Percentiles rank a stretch among this genome's conserved stretches.
Evolutionary conservation across 2,797 vertebrate species (phyloP).

Genomic region (Neosilurus mollespiculum): DNA sequence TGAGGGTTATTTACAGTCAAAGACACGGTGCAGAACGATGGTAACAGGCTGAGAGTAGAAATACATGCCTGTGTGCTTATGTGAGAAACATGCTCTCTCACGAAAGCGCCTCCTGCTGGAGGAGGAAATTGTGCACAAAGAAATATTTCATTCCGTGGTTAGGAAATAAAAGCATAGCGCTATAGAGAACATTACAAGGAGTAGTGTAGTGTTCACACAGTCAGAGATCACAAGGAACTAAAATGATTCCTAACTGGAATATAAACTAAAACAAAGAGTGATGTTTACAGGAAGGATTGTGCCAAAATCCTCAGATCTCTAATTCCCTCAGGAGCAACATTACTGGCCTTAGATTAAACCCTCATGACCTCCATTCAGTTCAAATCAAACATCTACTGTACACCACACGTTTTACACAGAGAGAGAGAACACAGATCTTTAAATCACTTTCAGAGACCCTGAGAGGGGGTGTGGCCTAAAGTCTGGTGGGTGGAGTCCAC

Average conservation of each 20-base stretch:
- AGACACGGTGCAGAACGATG: neutral
- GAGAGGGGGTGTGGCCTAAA: neutral
- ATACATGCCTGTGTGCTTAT: neutral
- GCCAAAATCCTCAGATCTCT: neutral
- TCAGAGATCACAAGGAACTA: neutral
- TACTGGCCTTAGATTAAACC: neutral
- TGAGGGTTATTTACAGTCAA: slow-evolving; percentile 1
- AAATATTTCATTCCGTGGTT: neutral
- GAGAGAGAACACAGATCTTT: no score
- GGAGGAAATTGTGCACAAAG: neutral
- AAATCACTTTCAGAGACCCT: neutral
- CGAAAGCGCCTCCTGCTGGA: slow-evolving; percentile 23
- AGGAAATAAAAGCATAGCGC: neutral
- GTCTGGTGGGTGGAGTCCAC: neutral
- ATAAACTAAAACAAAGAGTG: neutral
- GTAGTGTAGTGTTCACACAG: neutral
- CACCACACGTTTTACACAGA: neutral
- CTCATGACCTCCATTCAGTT: neutral
- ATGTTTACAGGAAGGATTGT: neutral
- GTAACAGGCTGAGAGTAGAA: no score
- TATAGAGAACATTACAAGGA: neutral
- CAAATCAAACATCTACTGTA: no score
- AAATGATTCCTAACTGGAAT: neutral
- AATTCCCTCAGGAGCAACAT: neutral
- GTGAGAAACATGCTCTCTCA: no score